phyloP scores from a whole-genome alignment of 2,113 vertebrate genomes.

The Apodemus speciosus region DNA sequence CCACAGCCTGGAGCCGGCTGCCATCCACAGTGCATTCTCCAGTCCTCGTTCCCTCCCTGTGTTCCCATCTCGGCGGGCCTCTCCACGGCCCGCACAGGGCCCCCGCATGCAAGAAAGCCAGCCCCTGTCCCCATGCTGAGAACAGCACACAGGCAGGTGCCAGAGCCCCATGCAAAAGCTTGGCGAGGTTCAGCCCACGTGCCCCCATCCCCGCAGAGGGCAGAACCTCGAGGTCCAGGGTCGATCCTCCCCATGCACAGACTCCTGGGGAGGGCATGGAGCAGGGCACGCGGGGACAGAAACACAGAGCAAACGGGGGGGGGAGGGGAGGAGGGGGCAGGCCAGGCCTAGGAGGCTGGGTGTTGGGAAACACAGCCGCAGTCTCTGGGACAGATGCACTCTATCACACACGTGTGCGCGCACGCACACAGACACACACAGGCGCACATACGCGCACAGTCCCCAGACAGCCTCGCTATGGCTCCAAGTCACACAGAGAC shows the following conservation, averaged over 20 bases:
- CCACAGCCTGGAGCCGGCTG: constrained; percentile 14
- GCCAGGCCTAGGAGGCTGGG: constrained; percentile 58
- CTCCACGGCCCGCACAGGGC: background rate
- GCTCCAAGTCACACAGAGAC: constrained; percentile 67
- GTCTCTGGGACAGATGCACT: constrained; percentile 70
- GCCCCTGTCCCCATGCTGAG: constrained; percentile 34
- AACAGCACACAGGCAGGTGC: constrained; percentile 45
- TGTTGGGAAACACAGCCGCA: constrained; percentile 75
- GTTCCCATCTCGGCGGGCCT: background rate
- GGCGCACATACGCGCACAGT: constrained; percentile 48
- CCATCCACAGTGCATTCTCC: background rate
- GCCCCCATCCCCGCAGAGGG: constrained; percentile 38
- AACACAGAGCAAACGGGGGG: background rate
- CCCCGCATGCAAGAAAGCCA: background rate
- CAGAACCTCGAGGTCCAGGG: background rate
- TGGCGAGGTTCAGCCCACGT: background rate
- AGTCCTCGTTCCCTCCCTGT: background rate
- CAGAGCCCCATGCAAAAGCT: constrained; percentile 50
- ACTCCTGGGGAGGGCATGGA: constrained; percentile 39
- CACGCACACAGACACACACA: constrained; percentile 54
- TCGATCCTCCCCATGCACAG: background rate
- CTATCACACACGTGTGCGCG: constrained; percentile 64
- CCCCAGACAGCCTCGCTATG: constrained; percentile 62
- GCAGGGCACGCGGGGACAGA: constrained; percentile 27
- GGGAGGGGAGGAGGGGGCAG: constrained; percentile 31